Evolutionary conservation across 2,113 vertebrate genomes (phyloP).

Genomic region (Ranitomeya variabilis): DNA sequence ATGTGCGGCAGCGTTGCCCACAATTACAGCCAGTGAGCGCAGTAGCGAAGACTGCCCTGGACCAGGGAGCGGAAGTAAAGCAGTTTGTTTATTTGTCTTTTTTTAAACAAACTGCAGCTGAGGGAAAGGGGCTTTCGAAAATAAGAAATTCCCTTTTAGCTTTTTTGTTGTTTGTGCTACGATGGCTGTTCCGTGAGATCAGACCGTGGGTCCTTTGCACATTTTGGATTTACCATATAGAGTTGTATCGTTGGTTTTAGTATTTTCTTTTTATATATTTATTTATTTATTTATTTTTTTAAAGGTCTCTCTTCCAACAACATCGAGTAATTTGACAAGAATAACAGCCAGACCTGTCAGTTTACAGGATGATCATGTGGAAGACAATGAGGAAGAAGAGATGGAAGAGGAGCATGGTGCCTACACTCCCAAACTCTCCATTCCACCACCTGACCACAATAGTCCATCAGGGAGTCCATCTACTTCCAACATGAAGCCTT

Average conservation of each 20-base stretch:
- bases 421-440: neutral
- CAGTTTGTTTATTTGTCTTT: no score
- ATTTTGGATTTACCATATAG: neutral
- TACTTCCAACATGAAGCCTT: constrained; percentile 42
- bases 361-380: neutral
- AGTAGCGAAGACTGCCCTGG: no score
- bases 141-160: no score
- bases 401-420: neutral
- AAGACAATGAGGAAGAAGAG: neutral
- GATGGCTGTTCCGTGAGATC: no score
- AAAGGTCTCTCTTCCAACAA: constrained; percentile 20
- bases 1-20: no score
- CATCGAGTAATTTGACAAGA: neutral
- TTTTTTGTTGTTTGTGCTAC: no score
- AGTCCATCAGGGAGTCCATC: constrained; percentile 56
- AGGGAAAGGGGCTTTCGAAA: no score
- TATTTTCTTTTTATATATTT: neutral
- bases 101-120: no score
- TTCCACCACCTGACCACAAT: neutral
- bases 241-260: neutral
- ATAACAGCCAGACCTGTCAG: no score
- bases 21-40: no score
- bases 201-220: no score
- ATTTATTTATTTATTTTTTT: neutral
- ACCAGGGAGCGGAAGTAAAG: no score